Evolutionary conservation across 1,140 invertebrate species (phyloP).

Genomic region (Aleiodes sp.): DNA sequence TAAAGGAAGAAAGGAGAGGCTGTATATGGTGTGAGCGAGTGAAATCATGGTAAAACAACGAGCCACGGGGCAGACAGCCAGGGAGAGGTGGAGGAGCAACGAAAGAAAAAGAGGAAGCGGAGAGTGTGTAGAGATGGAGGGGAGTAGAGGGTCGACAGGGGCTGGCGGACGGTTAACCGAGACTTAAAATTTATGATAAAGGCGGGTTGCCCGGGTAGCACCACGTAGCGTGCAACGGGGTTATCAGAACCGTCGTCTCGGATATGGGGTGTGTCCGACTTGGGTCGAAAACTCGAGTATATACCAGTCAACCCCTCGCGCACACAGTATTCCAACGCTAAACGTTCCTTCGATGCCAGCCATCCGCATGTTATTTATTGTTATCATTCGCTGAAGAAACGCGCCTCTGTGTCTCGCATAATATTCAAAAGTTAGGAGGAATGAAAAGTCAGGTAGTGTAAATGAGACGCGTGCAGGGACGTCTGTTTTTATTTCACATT

Average conservation of each 20-base stretch:
- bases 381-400: background rate
- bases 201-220: conserved; percentile 21
- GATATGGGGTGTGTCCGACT: conserved; percentile 30
- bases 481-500: too few species aligned
- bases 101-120: conserved; percentile 3
- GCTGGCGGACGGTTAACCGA: conserved; percentile 22
- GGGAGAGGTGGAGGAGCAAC: conserved; percentile 13
- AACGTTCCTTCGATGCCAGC: background rate
- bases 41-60: conserved; percentile 30
- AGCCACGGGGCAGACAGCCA: too few species aligned
- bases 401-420: background rate
- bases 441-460: background rate
- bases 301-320: conserved; percentile 9
- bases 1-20: conserved; percentile 24
- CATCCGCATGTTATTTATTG: conserved; percentile 11
- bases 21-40: conserved; percentile 10
- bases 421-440: background rate
- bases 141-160: background rate
- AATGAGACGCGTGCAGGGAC: too few species aligned
- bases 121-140: background rate
- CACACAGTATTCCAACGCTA: conserved; percentile 2
- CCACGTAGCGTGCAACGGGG: conserved; percentile 28
- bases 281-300: conserved; percentile 29
- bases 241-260: conserved; percentile 34
- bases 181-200: conserved; percentile 35